Conservation (phyloP, 2,888 invertebrate genomes). For the Drosophila suboccidentalis region DNA sequence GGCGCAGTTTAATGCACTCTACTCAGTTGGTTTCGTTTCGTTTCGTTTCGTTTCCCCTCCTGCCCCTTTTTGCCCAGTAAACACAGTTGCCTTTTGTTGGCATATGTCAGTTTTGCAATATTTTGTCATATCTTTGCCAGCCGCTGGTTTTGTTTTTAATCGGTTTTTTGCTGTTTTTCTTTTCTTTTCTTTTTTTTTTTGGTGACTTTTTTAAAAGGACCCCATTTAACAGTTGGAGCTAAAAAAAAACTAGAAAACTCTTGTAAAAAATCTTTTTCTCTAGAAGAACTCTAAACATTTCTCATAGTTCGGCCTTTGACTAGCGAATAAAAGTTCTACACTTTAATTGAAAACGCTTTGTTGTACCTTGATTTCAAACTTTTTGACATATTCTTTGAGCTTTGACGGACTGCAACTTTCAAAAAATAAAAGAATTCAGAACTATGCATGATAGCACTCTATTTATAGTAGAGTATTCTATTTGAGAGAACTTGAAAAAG, state of each 20-base stretch:
- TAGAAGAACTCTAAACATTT: constrained; percentile 12
- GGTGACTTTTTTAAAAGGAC: constrained; percentile 32
- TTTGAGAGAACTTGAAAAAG: too few species aligned
- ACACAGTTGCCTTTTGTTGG: constrained; percentile 57
- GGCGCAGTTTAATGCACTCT: constrained; percentile 75
- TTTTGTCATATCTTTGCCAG: constrained; percentile 29
- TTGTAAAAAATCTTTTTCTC: background rate
- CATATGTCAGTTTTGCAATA: constrained; percentile 55
- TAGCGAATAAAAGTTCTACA: background rate
- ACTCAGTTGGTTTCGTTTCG: constrained; percentile 42
- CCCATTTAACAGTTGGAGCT: constrained; percentile 19
- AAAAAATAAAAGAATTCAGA: background rate
- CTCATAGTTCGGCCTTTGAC: constrained; percentile 29
- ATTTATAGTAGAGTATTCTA: background rate
- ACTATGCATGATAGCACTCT: background rate
- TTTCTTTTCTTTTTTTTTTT: constrained; percentile 20
- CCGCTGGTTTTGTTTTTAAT: constrained; percentile 34
- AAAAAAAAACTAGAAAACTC: constrained; percentile 6
- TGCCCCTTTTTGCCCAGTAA: background rate
- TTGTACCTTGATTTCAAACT: constrained; percentile 4
- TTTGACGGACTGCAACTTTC: background rate
- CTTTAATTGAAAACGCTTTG: constrained; percentile 16
- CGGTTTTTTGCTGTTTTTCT: constrained; percentile 29
- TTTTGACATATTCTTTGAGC: background rate
- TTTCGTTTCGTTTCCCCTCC: constrained; percentile 5